Evolutionary conservation across 2,888 invertebrate genomes (phyloP).

Genomic region (Eupelmus urozonus): DNA sequence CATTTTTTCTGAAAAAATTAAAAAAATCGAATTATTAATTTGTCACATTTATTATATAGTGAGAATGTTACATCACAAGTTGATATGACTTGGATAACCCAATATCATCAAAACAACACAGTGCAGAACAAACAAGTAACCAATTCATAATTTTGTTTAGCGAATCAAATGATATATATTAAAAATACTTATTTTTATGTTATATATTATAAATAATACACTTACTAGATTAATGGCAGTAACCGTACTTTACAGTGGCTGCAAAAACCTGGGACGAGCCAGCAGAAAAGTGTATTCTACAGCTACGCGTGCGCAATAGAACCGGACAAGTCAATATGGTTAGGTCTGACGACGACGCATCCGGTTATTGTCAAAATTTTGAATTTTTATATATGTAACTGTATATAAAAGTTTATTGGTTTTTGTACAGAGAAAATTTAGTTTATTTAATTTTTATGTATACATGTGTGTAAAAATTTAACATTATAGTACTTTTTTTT

Average conservation of each 20-base stretch:
- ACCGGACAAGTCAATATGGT: too few relatives aligned
- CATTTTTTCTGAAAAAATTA: slow-evolving; percentile 64
- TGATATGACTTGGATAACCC: slow-evolving; percentile 38
- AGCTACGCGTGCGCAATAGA: slow-evolving; percentile 29
- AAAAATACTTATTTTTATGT: background rate
- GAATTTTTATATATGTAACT: too few relatives aligned
- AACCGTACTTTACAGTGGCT: slow-evolving; percentile 27
- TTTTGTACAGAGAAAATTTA: too few relatives aligned
- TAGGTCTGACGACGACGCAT: too few relatives aligned
- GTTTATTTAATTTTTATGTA: too few relatives aligned
- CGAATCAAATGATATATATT: background rate
- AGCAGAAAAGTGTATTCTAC: slow-evolving; percentile 42
- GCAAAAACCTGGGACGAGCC: slow-evolving; percentile 22
- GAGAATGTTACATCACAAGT: slow-evolving; percentile 58
- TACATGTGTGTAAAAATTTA: too few relatives aligned
- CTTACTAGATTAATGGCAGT: slow-evolving; percentile 29
- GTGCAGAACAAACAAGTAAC: background rate
- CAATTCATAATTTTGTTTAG: background rate
- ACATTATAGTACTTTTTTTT: too few relatives aligned
- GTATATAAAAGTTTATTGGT: too few relatives aligned
- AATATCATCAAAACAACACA: slow-evolving; percentile 14
- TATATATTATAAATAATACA: slow-evolving; percentile 16
- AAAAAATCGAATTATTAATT: slow-evolving; percentile 15
- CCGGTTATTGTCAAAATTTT: too few relatives aligned
- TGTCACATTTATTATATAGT: slow-evolving; percentile 21